Evolutionary conservation across 2,113 vertebrate genomes (phyloP), one percentile per base, ranked within the genome.

Genomic region (Pogona vitticeps): DNA sequence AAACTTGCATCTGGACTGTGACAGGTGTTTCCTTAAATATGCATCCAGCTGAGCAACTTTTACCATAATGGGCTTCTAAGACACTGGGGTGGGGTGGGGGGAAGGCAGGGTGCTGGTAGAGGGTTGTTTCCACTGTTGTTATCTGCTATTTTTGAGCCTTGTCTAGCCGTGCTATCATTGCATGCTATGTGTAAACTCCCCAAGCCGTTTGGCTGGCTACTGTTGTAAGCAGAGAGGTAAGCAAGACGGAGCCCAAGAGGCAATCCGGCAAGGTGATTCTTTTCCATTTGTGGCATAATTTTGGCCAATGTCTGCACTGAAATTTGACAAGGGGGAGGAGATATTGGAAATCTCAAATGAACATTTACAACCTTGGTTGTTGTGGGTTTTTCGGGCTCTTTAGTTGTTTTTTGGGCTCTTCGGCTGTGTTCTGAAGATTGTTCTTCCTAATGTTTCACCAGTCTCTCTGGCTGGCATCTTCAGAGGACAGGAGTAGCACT

Each of bases 1-100:
- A 98, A 98, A 98, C 98, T 97, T 98, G 98, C 98, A 98, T 98
- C 97, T 96, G 95, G 97, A 96, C 95, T 96, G 95, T 97, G 97
- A 98, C 97, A 98, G 97, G 95, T 94, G 96, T 97, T 94, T 96
- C 94, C 96, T 96, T 97, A 95, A 95, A 89, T 95, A 90, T 96
- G 96, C 92, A 91, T 96, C 93, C 94, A 94, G 89, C 95, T 94
- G 95, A 93, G 92, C 94, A 94, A 93, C 92, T 94, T 93, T 89
- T 93, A 91, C 94, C 6, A 79, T 93, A 96, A 96, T 96, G 96
- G 95, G 95, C 95, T 92, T 26, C 87, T 86, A 85, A 87, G 90
- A 88, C 90, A 93, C 93, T 92, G 10, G 46, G 46, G 5, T 6
- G 10, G n/a, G n/a, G n/a, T n/a, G 92, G 88, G 94, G 91, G 89